These are phyloP conservation scores for Acromyrmex echinatior DNA, from an alignment of 1,140 invertebrate genomes.

Conservation along the genomic window DNA sequence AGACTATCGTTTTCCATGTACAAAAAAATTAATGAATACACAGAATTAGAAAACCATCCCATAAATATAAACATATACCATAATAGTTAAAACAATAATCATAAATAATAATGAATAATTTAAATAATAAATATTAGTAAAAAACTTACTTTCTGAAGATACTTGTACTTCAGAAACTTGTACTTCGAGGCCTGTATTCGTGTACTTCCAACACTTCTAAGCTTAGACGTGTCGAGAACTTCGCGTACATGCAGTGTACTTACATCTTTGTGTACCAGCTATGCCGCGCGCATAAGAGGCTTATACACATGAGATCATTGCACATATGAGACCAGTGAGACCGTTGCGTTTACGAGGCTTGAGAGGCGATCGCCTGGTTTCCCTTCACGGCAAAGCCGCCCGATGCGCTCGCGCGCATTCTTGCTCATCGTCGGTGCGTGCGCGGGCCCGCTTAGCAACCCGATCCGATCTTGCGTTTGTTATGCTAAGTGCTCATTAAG, in stretches of 20 bases:
- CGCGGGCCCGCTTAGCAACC: slow-evolving; percentile 77
- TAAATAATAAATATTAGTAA: too few species aligned
- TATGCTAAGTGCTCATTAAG: slow-evolving; percentile 86
- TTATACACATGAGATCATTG: slow-evolving; percentile 15
- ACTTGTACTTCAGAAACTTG: background rate
- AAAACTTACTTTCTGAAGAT: background rate
- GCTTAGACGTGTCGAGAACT: background rate
- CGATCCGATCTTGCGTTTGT: slow-evolving; percentile 85
- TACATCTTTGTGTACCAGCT: background rate
- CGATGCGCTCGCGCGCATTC: slow-evolving; percentile 34
- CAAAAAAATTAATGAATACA: background rate
- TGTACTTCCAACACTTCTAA: background rate
- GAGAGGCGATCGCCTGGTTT: slow-evolving; percentile 19
- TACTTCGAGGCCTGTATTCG: background rate
- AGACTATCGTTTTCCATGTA: background rate
- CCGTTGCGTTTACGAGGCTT: slow-evolving; percentile 13
- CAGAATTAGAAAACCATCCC: too few species aligned
- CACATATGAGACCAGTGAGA: slow-evolving; percentile 19
- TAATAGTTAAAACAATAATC: too few species aligned
- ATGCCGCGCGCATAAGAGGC: background rate
- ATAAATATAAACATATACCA: too few species aligned
- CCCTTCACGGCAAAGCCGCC: background rate
- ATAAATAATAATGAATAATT: too few species aligned
- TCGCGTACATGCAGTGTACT: background rate
- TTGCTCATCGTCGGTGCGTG: slow-evolving; percentile 48